Percentiles rank a stretch among this genome's conserved stretches.
phyloP scores from a whole-genome alignment of 2,888 invertebrate genomes.

The Tipula vernalis region DNA sequence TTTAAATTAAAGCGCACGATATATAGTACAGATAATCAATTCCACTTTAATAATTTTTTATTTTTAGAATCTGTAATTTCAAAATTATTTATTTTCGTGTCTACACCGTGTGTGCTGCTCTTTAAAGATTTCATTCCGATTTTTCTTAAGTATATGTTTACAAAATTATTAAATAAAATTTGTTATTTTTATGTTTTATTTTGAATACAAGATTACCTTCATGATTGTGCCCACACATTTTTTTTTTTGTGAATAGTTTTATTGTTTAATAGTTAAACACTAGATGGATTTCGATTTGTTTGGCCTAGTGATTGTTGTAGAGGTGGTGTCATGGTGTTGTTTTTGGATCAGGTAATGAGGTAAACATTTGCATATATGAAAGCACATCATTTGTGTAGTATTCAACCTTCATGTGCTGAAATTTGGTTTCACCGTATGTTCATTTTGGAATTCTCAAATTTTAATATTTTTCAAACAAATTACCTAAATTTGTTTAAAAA shows the following conservation, averaged over 20 bases:
- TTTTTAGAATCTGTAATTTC: not conserved
- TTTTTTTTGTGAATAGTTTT: not conserved
- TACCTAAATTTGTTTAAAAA: no score
- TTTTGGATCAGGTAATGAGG: not conserved
- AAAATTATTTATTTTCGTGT: not conserved
- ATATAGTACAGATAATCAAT: not conserved
- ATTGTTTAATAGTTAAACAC: not conserved
- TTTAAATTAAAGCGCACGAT: not conserved
- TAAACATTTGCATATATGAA: no score
- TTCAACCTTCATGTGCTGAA: not conserved
- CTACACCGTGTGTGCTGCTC: not conserved
- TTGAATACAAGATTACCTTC: not conserved
- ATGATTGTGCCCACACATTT: not conserved
- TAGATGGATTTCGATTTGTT: not conserved
- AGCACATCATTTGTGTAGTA: not conserved
- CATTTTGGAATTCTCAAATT: no score
- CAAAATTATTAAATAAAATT: not conserved
- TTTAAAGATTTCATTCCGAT: not conserved
- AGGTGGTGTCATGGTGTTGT: not conserved
- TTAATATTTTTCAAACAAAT: no score
- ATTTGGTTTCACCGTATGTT: no score
- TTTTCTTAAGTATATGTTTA: not conserved
- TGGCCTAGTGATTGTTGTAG: not conserved
- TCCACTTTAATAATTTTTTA: not conserved
- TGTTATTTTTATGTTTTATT: not conserved